Base-by-base conservation (phyloP, 2,797 vertebrate species). In the Enteromius fasciolatus region DNA sequence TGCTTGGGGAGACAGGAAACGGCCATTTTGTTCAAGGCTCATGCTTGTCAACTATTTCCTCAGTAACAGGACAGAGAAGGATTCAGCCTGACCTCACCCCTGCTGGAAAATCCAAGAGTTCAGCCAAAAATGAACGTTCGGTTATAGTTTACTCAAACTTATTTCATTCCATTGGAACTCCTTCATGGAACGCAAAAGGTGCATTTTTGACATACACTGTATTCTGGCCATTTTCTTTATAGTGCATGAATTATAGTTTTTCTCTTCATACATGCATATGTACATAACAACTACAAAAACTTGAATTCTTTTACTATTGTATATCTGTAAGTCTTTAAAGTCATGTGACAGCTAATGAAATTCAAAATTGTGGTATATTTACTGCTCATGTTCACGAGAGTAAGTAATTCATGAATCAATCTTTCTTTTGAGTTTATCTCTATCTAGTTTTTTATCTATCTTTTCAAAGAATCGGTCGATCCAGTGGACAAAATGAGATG, bases 11-110 rank as follows among this genome's bases (percentile, higher is more conserved):
- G 79, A 81, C 78, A 83, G 76, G 76, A 67, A 78, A 66, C 76
- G 41, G 70, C 76, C 76, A 83, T 83, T 80, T 83, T 72, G 77
- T 79, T 83, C 85, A 48, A 76, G 81, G 81, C 77, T 86, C 78
- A 83, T 59, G 85, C 81, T 76, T 86, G 85, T 80, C 85, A 83
- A 76, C 70, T 44, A 54, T 83, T 85, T 83, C 77, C 76, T 86
- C 52, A 67, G 84, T 72, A 83, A 83, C 63, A 86, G 61, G 81
- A 76, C 48, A 74, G 76, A 63, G 69, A 59, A 83, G 66, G 70
- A 76, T 78, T 66, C 20, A 39, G 79, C 33, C 48, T 78, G 57
- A 81, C 67, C 68, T 78, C 69, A 78, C 76, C 63, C 63, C 31
- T 80, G 5, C 48, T 70, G 59, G 25, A 77, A 77, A 77, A 48